These are phyloP conservation scores for Campylomormyrus tamandua DNA, from an alignment of 2,113 vertebrate species.

Conservation along the genomic window DNA sequence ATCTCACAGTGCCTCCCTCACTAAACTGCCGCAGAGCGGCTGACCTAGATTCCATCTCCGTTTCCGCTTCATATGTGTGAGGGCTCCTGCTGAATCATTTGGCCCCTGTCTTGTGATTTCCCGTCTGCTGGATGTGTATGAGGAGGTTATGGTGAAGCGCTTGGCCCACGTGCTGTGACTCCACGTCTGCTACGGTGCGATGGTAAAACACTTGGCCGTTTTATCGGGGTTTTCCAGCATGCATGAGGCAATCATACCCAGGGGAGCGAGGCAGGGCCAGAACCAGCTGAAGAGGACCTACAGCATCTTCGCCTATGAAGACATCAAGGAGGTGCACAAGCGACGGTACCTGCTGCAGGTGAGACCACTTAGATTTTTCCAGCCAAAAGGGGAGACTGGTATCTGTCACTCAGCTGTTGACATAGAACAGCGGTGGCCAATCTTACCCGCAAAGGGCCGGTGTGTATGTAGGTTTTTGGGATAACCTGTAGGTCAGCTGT, in stretches of 20 bases:
- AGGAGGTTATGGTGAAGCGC: background rate
- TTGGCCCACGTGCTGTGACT: background rate
- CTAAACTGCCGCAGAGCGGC: background rate
- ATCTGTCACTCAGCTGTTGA: background rate
- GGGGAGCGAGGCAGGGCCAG: constrained; percentile 88
- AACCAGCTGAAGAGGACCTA: constrained; percentile 91
- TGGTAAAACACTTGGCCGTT: constrained; percentile 9
- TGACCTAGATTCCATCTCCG: background rate
- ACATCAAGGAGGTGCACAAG: constrained; percentile 98
- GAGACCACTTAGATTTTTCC: background rate
- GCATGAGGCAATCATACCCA: constrained; percentile 93
- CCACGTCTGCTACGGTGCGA: background rate
- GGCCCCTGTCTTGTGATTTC: background rate
- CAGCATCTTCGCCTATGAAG: constrained; percentile 96
- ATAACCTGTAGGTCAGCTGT: no score
- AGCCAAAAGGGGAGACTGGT: background rate
- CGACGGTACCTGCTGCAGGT: constrained; percentile 95
- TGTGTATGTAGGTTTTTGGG: no score
- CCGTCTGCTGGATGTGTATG: background rate
- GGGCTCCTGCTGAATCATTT: background rate
- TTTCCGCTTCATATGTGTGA: background rate
- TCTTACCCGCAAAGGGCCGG: no score
- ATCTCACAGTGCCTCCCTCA: background rate
- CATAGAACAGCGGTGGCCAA: background rate
- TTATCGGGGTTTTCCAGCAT: constrained; percentile 56